Evolutionary conservation across 1,140 invertebrate species (phyloP), one percentile per base, ranked within the genome.

Genomic region (Pseudomyrmex concolor): DNA sequence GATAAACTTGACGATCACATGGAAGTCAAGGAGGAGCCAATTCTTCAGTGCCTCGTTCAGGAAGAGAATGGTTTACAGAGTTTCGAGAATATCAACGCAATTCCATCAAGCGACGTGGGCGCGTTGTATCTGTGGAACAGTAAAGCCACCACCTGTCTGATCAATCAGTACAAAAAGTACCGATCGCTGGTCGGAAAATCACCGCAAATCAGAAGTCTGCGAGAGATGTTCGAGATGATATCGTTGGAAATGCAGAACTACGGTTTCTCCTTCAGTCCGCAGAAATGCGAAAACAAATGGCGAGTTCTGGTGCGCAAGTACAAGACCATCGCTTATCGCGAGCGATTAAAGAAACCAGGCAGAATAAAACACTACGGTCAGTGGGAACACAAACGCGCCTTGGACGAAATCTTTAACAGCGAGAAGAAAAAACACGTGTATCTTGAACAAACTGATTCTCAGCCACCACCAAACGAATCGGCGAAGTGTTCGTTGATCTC

Each of bases 221-320:
- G 92, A 3, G 92, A 93, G 17, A 93, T 94, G 93, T 94, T 93
- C 22, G 92, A 94, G 50, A 91, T 90, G 59, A 92, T 94, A 51
- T 93, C 93, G 0, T 8, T 86, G 0, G 91, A 94, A 57, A 93
- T 94, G 93, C 90, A 91, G 19, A 93, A 92, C 13, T 84, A 87
- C n/a, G 90, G 90, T 0, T 93, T 90, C 60, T 90, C 83, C 68
- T 93, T 93, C 54, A 93, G 90, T 64, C 82, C 92, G 0, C 92
- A 93, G 62, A 92, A 93, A 17, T 92, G 92, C 60, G 91, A 92
- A 68, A 92, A 92, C 66, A 92, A 92, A 43, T 92, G 91, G 92
- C 88, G 91, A n/a, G 91, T 92, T 0, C 66, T 92, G 2, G 92
- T 92, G 22, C 89, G 92, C 34, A 92, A 92, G 59, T 92, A 92